Percentiles rank a stretch among this genome's conserved stretches.
These are phyloP conservation scores for Psittacula echo DNA, from an alignment of 2,797 vertebrate genomes.

Conservation along the genomic window DNA sequence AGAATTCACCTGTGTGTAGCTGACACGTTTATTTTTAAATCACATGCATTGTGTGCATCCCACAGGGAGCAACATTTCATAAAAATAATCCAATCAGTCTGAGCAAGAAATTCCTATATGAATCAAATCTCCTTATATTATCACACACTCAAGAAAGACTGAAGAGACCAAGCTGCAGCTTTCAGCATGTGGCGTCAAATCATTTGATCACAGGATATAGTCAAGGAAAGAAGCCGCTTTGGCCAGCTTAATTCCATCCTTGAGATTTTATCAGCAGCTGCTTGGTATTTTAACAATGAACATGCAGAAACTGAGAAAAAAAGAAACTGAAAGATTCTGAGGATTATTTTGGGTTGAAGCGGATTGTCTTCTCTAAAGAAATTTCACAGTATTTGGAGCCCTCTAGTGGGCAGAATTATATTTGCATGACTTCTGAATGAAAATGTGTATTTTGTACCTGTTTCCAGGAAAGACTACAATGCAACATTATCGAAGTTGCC, in stretches of 20 bases:
- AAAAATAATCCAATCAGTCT: not conserved
- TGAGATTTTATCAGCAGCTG: not conserved
- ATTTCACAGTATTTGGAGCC: conserved; percentile 48
- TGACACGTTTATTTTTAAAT: not conserved
- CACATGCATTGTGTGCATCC: not conserved
- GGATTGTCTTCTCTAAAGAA: accelerated
- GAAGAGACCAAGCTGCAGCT: not conserved
- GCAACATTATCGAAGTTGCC: accelerated
- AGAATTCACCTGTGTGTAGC: not conserved
- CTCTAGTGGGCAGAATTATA: conserved; percentile 40
- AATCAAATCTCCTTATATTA: not conserved
- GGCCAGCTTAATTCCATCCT: not conserved
- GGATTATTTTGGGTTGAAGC: not conserved
- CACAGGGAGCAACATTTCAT: not conserved
- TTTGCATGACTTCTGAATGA: not conserved
- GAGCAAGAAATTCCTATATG: not conserved
- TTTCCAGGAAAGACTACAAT: not conserved
- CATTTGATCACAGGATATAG: not conserved
- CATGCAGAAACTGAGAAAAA: not conserved
- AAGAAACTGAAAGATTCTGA: not conserved
- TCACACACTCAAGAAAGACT: not conserved
- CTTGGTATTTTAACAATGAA: not conserved
- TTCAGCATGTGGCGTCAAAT: not conserved
- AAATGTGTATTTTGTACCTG: accelerated
- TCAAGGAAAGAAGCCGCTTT: not conserved